Evolutionary conservation across 2,888 invertebrate species (phyloP), one percentile per base, ranked within the genome.

Genomic region (Metalampra italica): DNA sequence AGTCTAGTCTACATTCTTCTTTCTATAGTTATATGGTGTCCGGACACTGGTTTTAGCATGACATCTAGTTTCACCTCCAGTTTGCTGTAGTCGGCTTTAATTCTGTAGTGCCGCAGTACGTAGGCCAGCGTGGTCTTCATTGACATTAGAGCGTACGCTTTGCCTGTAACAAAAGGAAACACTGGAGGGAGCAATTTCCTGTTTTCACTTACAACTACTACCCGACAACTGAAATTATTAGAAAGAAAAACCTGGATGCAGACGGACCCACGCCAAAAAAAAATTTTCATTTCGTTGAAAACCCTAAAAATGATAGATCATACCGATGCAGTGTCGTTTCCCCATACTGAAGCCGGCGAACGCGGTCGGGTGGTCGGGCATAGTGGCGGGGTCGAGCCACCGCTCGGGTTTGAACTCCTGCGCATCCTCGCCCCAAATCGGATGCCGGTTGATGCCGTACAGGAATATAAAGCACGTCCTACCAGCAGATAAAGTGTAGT

Each of bases 111-210:
- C 0, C 80, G 61, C 13, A 82, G 47, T 4, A 83, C 45, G 45
- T 82, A 75, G 0, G 72, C 71, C 0, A 84, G 54, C 0, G 70
- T 74, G 0, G 73, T 78, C 54, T 84, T 84, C 77, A 83, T 75
- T 0, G 81, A 78, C 78, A 78, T 78, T 30, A 69, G 62, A 0
- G 82, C 79, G 57, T 82, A 82, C 0, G 66, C 59, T 62, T 80
- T 83, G 34, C 83, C 83, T 83, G 66, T 0, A 63, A 64, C 41
- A 42, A 43, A 29, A 22, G 22, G 22, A 22, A 22, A 22, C 22
- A 22, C n/a, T n/a, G n/a, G n/a, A n/a, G n/a, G n/a, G n/a, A n/a
- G n/a, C n/a, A n/a, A n/a, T n/a, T n/a, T n/a, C n/a, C n/a, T n/a
- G n/a, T n/a, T n/a, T n/a, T n/a, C n/a, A n/a, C n/a, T n/a, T n/a